Evolutionary conservation across 1,140 invertebrate genomes (phyloP).

Genomic region (Cydia splendana): DNA sequence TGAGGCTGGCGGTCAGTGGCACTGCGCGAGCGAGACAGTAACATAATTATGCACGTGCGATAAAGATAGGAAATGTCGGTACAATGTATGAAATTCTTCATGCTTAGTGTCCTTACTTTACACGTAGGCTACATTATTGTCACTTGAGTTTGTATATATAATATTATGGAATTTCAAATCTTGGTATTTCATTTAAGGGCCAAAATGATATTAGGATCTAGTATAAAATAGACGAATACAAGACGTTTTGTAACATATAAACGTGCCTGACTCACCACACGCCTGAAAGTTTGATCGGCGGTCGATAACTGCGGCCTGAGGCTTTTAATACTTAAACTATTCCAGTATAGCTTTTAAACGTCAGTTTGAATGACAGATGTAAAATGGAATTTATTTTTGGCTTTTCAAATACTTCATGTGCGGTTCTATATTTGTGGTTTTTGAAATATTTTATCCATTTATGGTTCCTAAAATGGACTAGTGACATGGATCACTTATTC

Average conservation of each 20-base stretch:
- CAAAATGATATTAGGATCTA: too few relatives aligned
- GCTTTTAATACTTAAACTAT: not conserved
- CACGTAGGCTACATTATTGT: too few relatives aligned
- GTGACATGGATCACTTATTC: not conserved
- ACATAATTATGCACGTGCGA: too few relatives aligned
- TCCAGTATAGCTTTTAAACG: not conserved
- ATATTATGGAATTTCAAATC: too few relatives aligned
- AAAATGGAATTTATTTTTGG: conserved; percentile 7
- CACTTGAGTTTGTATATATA: too few relatives aligned
- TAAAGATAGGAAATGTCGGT: too few relatives aligned
- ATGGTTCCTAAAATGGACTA: not conserved
- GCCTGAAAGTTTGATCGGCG: not conserved
- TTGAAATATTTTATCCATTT: conserved; percentile 8
- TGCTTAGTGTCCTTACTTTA: too few relatives aligned
- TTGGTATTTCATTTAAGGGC: too few relatives aligned
- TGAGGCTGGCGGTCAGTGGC: too few relatives aligned
- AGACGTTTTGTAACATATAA: not conserved
- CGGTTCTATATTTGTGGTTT: not conserved
- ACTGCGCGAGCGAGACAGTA: too few relatives aligned
- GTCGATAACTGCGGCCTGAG: not conserved
- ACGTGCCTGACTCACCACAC: not conserved
- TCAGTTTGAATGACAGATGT: not conserved
- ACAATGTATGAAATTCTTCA: too few relatives aligned
- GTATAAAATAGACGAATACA: too few relatives aligned
- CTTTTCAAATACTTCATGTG: not conserved